Evolutionary conservation across 2,797 vertebrate species (phyloP).

Genomic region (Nannoperca australis): DNA sequence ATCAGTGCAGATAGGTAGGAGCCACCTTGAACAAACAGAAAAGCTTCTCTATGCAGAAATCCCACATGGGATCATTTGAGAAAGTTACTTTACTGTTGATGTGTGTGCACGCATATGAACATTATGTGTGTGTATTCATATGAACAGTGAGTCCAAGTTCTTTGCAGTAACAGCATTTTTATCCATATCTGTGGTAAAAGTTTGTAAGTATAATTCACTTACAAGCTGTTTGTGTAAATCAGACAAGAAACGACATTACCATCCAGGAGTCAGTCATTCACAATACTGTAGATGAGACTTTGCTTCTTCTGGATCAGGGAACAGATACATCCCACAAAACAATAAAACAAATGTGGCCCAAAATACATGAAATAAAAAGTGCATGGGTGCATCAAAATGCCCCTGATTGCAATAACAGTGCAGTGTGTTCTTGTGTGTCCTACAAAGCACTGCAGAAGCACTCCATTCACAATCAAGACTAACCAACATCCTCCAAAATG

Average conservation of each 20-base stretch:
- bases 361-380: not conserved
- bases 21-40: conserved; percentile 40
- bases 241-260: too few species aligned
- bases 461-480: conserved; percentile 6
- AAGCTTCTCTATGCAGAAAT: conserved; percentile 15
- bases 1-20: not conserved
- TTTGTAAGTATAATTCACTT: too few species aligned
- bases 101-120: not conserved
- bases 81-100: not conserved
- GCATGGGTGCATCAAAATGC: not conserved
- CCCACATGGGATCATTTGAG: not conserved
- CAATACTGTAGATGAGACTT: not conserved
- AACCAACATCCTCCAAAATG: not conserved
- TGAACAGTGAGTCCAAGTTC: not conserved
- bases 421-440: not conserved
- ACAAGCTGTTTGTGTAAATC: too few species aligned
- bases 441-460: not conserved
- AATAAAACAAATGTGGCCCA: not conserved
- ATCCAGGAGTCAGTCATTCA: too few species aligned
- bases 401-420: not conserved
- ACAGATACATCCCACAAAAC: not conserved
- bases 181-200: not conserved
- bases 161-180: not conserved
- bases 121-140: not conserved
- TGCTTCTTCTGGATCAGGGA: not conserved